These are phyloP conservation scores for Drosophila obscura DNA, from an alignment of 1,140 invertebrate genomes.

Conservation along the genomic window DNA sequence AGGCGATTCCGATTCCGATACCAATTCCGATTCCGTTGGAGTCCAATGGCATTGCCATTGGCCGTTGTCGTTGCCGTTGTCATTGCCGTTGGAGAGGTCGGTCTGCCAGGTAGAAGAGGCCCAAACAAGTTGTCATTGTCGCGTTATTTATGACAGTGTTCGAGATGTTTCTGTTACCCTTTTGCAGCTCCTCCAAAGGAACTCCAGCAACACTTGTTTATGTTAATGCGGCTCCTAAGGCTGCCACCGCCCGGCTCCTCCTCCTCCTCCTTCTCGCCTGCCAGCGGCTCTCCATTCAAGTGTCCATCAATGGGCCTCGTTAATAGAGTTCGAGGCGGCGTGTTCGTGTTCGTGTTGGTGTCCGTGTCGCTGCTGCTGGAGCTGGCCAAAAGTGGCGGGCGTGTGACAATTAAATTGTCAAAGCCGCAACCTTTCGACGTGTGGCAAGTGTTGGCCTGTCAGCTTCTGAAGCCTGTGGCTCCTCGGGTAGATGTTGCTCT, in stretches of 20 bases:
- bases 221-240: conserved; percentile 57
- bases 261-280: conserved; percentile 19
- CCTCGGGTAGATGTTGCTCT: conserved; percentile 7
- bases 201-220: conserved; percentile 63
- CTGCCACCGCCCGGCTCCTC: neutral
- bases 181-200: conserved; percentile 30
- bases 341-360: conserved; percentile 42
- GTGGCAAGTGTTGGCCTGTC: conserved; percentile 70
- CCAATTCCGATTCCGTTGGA: conserved; percentile 38
- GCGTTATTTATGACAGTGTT: conserved; percentile 82
- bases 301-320: conserved; percentile 80
- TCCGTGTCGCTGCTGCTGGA: conserved; percentile 16
- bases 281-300: conserved; percentile 73
- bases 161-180: conserved; percentile 71
- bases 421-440: conserved; percentile 69
- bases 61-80: conserved; percentile 39
- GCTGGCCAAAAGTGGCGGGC: conserved; percentile 77
- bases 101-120: neutral
- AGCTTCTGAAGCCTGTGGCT: conserved; percentile 9
- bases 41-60: conserved; percentile 33
- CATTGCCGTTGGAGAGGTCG: conserved; percentile 18
- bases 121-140: conserved; percentile 79
- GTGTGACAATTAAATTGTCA: conserved; percentile 83
- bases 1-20: conserved; percentile 53
- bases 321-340: conserved; percentile 74